Evolutionary conservation across 2,888 invertebrate genomes (phyloP), one percentile per base, ranked within the genome.

Genomic region (Pyrrhia umbra): DNA sequence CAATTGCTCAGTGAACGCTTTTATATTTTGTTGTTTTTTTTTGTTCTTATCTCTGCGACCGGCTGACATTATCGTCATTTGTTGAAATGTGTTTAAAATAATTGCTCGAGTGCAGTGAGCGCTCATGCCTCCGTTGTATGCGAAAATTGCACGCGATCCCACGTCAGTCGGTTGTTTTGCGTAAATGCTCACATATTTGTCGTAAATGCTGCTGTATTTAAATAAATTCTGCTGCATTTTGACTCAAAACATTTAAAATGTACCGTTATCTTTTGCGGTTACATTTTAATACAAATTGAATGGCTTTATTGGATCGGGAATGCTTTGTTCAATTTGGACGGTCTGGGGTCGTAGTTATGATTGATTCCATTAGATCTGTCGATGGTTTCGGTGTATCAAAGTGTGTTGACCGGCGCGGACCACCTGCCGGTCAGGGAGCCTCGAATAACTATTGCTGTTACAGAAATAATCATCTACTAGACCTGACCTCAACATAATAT

Each of bases 51-150:
- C 90, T 90, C 81, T 72, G 80, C 80, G 85, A 84, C 83, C 83
- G 86, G 82, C 94, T 91, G 92, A 91, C 92, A 93, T 94, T 93
- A 93, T 90, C 90, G 88, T 93, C 92, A 92, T 93, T 94, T 94
- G 94, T 94, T 93, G 94, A 94, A 95, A 94, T 92, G 94, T 93
- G 88, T 94, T 95, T 95, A 95, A 94, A 94, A 94, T 95, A 95
- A 95, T 95, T 94, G 93, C 87, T 85, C 86, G 87, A 85, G 87
- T 83, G 88, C 90, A 86, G 88, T 89, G 93, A 86, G 88, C 88
- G 87, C 90, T 85, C 92, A 90, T 92, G 89, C 89, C 88, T 85
- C 85, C 82, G 89, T 88, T 88, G 91, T 91, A 89, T 88, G 88
- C 81, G 87, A 90, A 92, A 92, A 92, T 91, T 90, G 93, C 94